Percentiles rank a stretch among this genome's conserved stretches.
These are phyloP conservation scores for Lagodon rhomboides DNA, from an alignment of 2,797 vertebrate species.

Conservation along the genomic window DNA sequence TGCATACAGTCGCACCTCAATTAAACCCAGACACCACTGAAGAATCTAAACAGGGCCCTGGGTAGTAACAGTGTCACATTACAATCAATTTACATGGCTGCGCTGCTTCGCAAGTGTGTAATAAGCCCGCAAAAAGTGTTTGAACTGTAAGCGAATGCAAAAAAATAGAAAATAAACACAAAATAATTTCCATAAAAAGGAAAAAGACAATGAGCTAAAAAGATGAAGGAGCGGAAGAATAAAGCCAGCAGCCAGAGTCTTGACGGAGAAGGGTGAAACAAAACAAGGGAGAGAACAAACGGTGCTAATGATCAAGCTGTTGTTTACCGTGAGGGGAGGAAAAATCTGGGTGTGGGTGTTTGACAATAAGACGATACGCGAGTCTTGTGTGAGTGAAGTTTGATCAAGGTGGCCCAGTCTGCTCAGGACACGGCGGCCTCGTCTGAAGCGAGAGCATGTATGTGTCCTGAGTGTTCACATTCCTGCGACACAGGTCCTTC, in stretches of 20 bases:
- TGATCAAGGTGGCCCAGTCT: not conserved
- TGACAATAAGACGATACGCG: not conserved
- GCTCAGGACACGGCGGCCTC: constrained; percentile 33
- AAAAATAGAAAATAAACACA: constrained; percentile 35
- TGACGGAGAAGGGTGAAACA: constrained; percentile 20
- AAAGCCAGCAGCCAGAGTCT: constrained; percentile 12
- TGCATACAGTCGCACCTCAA: not conserved
- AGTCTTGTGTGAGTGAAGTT: constrained; percentile 1
- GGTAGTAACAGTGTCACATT: not conserved
- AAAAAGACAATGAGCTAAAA: constrained; percentile 8
- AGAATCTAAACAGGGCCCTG: not conserved
- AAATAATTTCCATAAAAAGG: constrained; percentile 25
- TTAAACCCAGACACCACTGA: constrained; percentile 2
- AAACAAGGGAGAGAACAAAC: constrained; percentile 13
- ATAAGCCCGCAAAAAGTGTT: constrained; percentile 44
- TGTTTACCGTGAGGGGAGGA: constrained; percentile 34
- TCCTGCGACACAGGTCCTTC: constrained; percentile 39
- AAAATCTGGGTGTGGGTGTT: not conserved
- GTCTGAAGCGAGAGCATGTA: not conserved
- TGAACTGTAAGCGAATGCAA: constrained; percentile 37
- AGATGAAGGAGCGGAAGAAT: constrained; percentile 12
- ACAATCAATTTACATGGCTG: not conserved
- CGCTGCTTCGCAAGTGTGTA: not conserved
- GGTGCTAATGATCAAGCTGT: constrained; percentile 44
- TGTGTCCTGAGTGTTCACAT: constrained; percentile 26